Conservation (phyloP, 2,113 vertebrate species). For the Columbina picui region DNA sequence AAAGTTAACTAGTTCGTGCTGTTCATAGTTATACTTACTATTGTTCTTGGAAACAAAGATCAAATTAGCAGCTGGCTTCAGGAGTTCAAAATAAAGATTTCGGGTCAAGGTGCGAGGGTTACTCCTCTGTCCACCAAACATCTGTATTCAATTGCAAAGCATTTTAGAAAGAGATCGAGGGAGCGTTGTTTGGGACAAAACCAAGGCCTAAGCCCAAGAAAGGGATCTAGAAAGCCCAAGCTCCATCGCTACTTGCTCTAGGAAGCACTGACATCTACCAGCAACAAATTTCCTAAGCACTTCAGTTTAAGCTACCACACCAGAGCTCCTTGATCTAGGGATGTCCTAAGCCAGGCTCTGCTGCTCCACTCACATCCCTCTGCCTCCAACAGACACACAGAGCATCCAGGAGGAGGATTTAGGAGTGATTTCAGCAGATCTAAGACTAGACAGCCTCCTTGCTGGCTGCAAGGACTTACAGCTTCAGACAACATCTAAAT, state of each 20-base stretch:
- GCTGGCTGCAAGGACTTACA: not conserved
- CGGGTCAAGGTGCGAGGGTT: not conserved
- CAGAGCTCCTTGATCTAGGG: not conserved
- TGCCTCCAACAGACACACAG: not conserved
- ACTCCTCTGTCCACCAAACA: not conserved
- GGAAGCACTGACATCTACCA: not conserved
- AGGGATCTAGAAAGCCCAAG: not conserved
- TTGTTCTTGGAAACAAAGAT: not conserved
- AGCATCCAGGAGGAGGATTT: not conserved
- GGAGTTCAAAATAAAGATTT: not conserved
- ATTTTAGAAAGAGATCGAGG: not conserved
- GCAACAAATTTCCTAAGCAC: not conserved
- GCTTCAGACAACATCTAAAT: not conserved
- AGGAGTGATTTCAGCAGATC: not conserved
- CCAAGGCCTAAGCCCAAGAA: not conserved
- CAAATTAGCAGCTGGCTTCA: not conserved
- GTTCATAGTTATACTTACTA: not conserved
- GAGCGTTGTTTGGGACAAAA: not conserved
- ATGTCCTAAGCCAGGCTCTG: not conserved
- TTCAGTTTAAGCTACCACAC: not conserved
- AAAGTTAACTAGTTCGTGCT: not conserved
- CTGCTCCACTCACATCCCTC: not conserved
- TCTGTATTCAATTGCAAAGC: not conserved
- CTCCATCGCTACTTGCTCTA: not conserved
- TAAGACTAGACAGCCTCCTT: not conserved